Evolutionary conservation across 2,888 invertebrate species (phyloP).

Genomic region (Metacarcinus magister): DNA sequence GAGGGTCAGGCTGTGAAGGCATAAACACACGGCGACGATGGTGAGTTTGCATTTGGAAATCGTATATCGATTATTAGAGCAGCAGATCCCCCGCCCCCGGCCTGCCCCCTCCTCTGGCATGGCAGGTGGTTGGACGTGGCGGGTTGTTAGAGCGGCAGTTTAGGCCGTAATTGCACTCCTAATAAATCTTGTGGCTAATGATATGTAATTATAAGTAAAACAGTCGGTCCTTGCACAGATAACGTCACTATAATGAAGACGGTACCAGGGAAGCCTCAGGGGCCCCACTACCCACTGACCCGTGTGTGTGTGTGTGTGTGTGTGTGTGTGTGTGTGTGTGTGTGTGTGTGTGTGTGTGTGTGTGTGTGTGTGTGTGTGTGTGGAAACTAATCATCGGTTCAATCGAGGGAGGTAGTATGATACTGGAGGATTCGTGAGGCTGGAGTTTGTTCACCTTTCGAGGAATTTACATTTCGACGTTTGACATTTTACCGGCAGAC

Average conservation of each 20-base stretch:
- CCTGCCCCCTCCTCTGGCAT: background rate
- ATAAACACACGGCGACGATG: conserved; percentile 34
- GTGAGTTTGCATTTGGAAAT: conserved; percentile 28
- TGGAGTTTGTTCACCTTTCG: background rate
- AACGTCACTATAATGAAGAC: conserved; percentile 45
- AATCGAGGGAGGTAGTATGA: background rate
- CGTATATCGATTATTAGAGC: conserved; percentile 21
- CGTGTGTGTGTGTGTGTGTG: conserved; percentile 36
- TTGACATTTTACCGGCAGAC: conserved; percentile 18
- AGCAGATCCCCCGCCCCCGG: background rate
- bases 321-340: background rate
- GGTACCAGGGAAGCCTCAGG: background rate
- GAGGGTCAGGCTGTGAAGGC: background rate
- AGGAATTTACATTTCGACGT: background rate
- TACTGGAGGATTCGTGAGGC: background rate
- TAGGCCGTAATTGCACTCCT: conserved; percentile 20
- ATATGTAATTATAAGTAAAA: conserved; percentile 40
- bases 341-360: conserved; percentile 9
- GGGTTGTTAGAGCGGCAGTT: background rate
- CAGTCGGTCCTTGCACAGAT: conserved; percentile 36
- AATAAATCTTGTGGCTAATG: conserved; percentile 33
- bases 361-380: background rate
- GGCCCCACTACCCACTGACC: background rate
- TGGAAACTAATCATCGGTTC: background rate
- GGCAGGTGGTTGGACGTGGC: conserved; percentile 36